Conservation (phyloP, 2,888 invertebrate species). For the Exephanes ischioxanthus region DNA sequence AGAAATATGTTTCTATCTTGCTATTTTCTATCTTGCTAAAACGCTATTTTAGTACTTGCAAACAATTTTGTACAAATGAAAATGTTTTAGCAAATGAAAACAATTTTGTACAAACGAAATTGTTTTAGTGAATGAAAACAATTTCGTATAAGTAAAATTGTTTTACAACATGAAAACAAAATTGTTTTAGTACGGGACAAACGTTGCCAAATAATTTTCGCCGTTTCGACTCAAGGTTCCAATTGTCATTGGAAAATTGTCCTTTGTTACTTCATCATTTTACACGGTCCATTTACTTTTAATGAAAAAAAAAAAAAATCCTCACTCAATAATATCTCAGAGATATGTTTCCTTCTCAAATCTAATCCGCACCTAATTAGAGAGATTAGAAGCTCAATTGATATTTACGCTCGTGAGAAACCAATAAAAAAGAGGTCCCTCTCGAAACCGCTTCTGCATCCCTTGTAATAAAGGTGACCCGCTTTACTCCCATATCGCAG, state of each 20-base stretch:
- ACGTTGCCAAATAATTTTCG: background rate
- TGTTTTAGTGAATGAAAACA: too few species aligned
- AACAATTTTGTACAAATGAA: too few species aligned
- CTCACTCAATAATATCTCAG: background rate
- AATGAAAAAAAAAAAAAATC: background rate
- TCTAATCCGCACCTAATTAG: background rate
- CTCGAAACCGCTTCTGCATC: background rate
- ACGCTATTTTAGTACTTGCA: too few species aligned
- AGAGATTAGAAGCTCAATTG: background rate
- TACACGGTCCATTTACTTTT: background rate
- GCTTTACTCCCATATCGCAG: slow-evolving; percentile 1
- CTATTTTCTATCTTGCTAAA: too few species aligned
- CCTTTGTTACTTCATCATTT: background rate
- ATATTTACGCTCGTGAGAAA: slow-evolving; percentile 1
- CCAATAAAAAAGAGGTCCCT: background rate
- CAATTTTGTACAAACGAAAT: too few species aligned
- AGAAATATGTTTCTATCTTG: too few species aligned
- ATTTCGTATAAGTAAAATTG: too few species aligned
- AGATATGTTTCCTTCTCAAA: background rate
- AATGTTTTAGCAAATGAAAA: too few species aligned
- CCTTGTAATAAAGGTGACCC: slow-evolving; percentile 3
- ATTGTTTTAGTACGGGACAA: background rate
- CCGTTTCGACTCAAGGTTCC: background rate
- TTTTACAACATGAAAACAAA: background rate
- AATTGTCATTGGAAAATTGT: background rate